Conservation (phyloP, 1,140 invertebrate genomes). For the Lethocerus indicus region DNA sequence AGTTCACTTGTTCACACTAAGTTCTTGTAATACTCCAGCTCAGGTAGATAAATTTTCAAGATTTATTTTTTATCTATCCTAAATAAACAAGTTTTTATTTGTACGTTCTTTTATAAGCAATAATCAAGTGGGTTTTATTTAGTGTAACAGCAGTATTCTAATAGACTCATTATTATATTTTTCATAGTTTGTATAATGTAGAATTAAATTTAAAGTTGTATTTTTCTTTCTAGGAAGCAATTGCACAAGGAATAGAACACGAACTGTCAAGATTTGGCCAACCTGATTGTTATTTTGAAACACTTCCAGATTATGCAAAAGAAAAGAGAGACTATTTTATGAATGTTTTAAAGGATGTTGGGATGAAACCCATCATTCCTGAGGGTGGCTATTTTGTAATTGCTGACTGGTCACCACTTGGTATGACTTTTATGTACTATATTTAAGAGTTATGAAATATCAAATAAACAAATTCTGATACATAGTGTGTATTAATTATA, state of each 20-base stretch:
- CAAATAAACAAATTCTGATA: background rate
- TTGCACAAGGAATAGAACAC: slow-evolving; percentile 75
- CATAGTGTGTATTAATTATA: slow-evolving; percentile 16
- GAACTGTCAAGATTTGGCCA: slow-evolving; percentile 54
- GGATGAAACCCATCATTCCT: slow-evolving; percentile 81
- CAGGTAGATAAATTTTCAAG: slow-evolving; percentile 31
- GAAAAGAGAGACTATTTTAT: slow-evolving; percentile 76
- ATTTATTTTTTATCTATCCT: background rate
- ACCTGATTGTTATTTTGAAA: slow-evolving; percentile 73
- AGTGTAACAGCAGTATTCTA: background rate
- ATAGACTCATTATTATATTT: background rate
- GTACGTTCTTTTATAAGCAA: background rate
- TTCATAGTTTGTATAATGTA: slow-evolving; percentile 8
- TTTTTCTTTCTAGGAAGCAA: slow-evolving; percentile 61
- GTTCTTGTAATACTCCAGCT: slow-evolving; percentile 73
- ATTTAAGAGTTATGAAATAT: background rate
- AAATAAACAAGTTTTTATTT: background rate
- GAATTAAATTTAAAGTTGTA: no score
- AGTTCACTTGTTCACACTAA: slow-evolving; percentile 89
- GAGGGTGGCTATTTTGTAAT: slow-evolving; percentile 96
- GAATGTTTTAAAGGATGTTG: slow-evolving; percentile 55
- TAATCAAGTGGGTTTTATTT: no score
- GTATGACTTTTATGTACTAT: slow-evolving; percentile 22
- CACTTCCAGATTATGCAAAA: slow-evolving; percentile 55
- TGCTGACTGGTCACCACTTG: slow-evolving; percentile 73